Evolutionary conservation across 2,797 vertebrate species (phyloP), one percentile per base, ranked within the genome.

Genomic region (Macrochelys suwanniensis): DNA sequence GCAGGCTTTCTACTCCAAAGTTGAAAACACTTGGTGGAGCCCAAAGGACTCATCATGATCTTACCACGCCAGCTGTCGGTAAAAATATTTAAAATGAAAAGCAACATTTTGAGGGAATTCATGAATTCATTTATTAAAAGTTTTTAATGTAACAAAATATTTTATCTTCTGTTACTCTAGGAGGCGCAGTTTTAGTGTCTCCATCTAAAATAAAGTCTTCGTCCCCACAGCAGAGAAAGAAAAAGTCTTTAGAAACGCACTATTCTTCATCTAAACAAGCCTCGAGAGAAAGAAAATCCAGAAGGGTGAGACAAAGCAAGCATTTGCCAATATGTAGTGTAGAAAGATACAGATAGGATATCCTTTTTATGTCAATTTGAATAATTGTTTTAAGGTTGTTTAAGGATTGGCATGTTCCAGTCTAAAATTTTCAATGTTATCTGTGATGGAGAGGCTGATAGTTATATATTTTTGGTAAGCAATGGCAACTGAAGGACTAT

Each of bases 31-130:
- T 97, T 88, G 97, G 97, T 85, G 97, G 97, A 77, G 47, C 91
- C 74, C 98, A 93, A 19, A 98, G 98, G 84, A 99, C 98, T 50
- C 98, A 98, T 92, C 98, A 98, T 71, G 98, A 99, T 94, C 97
- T 95, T 33, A 98, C 98, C 56, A 98, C 98, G 26, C 98, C 98
- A 80, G 71, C 97, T 88, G 95, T 97, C 93, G 99, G 99, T 99
- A 98, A 98, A 80, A 84, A 49, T 81, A 92, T 15, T 85, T 82
- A 47, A 93, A 94, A 93, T 92, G 28, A 68, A 82, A 88, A 94
- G 12, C 50, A 85, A 0, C 82, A 31, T 84, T 95, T 87, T 25
- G 92, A 50, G 85, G 92, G 82, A 80, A 37, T 68, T 74, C 37
- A 53, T 89, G 82, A 80, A 37, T 68, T 74, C 37, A 53, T 89